Base-by-base conservation (phyloP, 2,113 vertebrate genomes). In the Ammodytes marinus region DNA sequence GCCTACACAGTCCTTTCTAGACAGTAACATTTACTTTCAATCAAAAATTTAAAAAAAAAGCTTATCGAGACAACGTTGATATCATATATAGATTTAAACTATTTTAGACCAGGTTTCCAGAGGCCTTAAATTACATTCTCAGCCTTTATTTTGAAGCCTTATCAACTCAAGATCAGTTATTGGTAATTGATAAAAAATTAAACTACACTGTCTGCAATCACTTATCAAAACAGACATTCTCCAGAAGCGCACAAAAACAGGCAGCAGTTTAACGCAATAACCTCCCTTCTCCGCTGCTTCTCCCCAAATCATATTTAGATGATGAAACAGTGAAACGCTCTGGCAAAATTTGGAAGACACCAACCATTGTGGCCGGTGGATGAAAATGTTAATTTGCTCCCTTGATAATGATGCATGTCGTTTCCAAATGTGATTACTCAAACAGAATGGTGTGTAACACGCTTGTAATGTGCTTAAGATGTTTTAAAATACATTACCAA, bases 381-480 rank as follows among this genome's bases (percentile, higher is more conserved):
- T 90, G 88, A 68, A 87, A 83, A 83, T 89, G 83, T 82, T 89
- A 78, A 89, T 88, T 85, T 86, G 63, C 68, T 86, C 42, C 74
- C 63, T 79, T 78, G 82, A 88, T 91, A 86, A 88, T 84, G 89
- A 55, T 66, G 89, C 89, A 77, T 89, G 82, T 90, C 84, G 49
- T 71, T 73, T 84, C 70, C 71, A 91, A 92, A 92, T 84, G 88
- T 90, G 91, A 92, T 91, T 93, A 91, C 37, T 46, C 27, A 8
- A 52, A 84, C 82, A 91, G 85, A 92, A 91, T 87, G 86, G 60
- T 50, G 79, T 19, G 75, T n/a, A 61, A 68, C 73, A 85, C 40
- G 82, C 88, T 53, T 57, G 42, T 90, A 93, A 93, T 88, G 84
- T 58, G 89, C 88, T 92, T 92, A 90, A 69, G 85, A 89, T 80